phyloP scores from a whole-genome alignment of 2,888 invertebrate species.

The Tridacna gigas region DNA sequence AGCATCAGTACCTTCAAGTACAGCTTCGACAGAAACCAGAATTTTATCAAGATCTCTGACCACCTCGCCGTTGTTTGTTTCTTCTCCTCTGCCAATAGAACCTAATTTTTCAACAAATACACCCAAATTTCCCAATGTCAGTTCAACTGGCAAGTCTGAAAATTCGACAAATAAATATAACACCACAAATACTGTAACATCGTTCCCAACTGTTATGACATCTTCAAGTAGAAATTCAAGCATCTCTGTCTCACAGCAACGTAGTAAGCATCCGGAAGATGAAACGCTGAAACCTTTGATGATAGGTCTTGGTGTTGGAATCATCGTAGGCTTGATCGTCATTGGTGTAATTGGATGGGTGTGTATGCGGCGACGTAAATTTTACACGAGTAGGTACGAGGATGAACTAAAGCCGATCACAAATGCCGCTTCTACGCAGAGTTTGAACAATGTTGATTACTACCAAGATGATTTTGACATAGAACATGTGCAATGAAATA shows the following conservation, averaged over 20 bases:
- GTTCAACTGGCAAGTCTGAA: too few species aligned
- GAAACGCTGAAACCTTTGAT: slow-evolving; percentile 66
- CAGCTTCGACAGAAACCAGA: neutral
- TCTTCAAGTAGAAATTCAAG: slow-evolving; percentile 14
- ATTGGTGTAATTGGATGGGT: slow-evolving; percentile 62
- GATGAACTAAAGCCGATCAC: slow-evolving; percentile 63
- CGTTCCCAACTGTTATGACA: neutral
- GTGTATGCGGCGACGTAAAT: slow-evolving; percentile 61
- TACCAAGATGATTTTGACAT: slow-evolving; percentile 50
- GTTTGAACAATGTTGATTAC: slow-evolving; percentile 54
- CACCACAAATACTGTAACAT: neutral
- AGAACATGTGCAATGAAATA: slow-evolving; percentile 20
- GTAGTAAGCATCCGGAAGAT: slow-evolving; percentile 51
- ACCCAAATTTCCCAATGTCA: too few species aligned
- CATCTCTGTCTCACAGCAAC: slow-evolving; percentile 31
- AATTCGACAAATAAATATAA: too few species aligned
- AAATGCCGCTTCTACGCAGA: slow-evolving; percentile 52
- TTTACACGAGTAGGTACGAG: slow-evolving; percentile 58
- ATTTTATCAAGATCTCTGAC: neutral
- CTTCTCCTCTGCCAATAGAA: too few species aligned
- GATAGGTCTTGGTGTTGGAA: slow-evolving; percentile 69
- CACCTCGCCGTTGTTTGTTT: neutral
- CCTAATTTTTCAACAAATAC: too few species aligned
- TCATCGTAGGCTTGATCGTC: slow-evolving; percentile 65
- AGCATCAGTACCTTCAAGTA: slow-evolving; percentile 18